Percentiles rank a stretch among this genome's conserved stretches.
phyloP scores from a whole-genome alignment of 2,113 vertebrate genomes.

The Microtus pennsylvanicus region DNA sequence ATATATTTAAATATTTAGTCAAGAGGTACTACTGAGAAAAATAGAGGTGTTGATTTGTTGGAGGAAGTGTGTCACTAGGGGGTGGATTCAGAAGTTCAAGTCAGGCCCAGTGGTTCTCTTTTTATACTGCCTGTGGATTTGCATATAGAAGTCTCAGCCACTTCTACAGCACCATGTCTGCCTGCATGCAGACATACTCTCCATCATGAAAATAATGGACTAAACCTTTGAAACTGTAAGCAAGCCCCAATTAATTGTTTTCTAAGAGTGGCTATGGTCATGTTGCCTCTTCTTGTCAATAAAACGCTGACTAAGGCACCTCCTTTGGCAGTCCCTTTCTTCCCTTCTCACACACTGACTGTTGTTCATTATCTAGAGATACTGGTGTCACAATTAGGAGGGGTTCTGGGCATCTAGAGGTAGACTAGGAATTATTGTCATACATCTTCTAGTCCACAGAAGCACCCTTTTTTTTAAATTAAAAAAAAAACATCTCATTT shows the following conservation, averaged over 20 bases:
- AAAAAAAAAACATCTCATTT: background rate
- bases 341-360: rapidly evolving
- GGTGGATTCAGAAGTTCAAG: background rate
- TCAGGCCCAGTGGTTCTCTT: background rate
- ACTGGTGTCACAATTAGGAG: background rate
- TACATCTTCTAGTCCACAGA: background rate
- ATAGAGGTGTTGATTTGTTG: background rate
- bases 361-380: background rate
- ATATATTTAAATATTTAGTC: background rate
- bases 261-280: background rate
- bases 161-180: background rate
- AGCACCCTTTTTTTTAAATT: background rate
- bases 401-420: background rate
- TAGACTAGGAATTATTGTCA: background rate
- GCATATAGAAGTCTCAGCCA: background rate
- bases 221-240: background rate
- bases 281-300: background rate
- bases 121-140: background rate
- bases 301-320: background rate
- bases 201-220: background rate
- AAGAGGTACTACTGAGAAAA: background rate
- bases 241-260: background rate
- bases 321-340: background rate
- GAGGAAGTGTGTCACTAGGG: background rate
- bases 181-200: background rate